Conservation (phyloP, 1,140 invertebrate genomes). For the Drosophila lacertosa region DNA sequence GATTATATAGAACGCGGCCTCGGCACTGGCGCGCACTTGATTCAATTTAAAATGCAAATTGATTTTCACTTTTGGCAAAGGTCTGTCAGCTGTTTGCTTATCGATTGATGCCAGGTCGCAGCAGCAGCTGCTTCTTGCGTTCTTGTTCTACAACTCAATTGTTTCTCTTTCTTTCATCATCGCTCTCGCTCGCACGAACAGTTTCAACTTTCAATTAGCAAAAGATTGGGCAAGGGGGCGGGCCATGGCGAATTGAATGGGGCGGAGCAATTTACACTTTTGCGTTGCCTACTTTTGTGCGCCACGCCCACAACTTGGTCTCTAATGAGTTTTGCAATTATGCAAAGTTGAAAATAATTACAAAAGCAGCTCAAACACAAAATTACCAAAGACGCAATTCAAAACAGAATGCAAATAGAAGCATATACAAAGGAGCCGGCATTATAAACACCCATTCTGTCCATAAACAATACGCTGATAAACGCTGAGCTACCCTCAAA, state of each 20-base stretch:
- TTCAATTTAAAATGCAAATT: constrained; percentile 37
- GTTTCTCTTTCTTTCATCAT: neutral
- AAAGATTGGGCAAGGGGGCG: no score
- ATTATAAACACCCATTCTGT: neutral
- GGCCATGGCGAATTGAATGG: no score
- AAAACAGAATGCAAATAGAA: constrained; percentile 11
- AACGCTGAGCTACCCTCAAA: constrained; percentile 1
- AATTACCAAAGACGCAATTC: constrained; percentile 16
- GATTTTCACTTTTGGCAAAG: neutral
- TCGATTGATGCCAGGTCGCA: constrained; percentile 13
- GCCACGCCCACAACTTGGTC: constrained; percentile 21
- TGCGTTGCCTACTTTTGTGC: constrained; percentile 55
- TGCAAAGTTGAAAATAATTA: constrained; percentile 63
- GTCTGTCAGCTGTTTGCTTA: constrained; percentile 47
- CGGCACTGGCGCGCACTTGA: constrained; percentile 12
- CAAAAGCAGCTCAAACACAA: constrained; percentile 33
- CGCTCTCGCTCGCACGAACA: neutral
- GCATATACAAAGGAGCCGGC: neutral
- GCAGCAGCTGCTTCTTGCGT: constrained; percentile 28
- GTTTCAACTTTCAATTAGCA: constrained; percentile 41
- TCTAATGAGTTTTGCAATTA: constrained; percentile 75
- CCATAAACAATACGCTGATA: constrained; percentile 11
- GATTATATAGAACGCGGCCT: constrained; percentile 25
- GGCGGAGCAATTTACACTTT: constrained; percentile 61
- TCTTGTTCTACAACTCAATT: neutral